These are phyloP conservation scores for Cairina moschata DNA, from an alignment of 2,113 vertebrate genomes.

Conservation along the genomic window DNA sequence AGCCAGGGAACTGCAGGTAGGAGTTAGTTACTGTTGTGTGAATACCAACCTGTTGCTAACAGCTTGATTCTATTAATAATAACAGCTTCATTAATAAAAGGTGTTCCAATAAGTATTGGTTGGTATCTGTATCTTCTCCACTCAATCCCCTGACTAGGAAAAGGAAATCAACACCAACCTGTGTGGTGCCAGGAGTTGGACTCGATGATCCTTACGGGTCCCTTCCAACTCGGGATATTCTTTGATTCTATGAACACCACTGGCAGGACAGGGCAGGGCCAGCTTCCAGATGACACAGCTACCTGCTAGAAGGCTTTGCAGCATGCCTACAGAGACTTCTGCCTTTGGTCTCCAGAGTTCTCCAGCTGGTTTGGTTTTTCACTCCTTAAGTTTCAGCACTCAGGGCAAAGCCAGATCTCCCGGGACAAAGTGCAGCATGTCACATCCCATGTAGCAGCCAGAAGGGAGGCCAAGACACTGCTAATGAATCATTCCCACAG, in stretches of 20 bases:
- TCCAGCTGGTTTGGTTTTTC: neutral
- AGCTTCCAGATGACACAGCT: neutral
- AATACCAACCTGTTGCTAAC: neutral
- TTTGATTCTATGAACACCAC: too few relatives aligned
- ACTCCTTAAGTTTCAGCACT: neutral
- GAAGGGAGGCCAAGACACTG: neutral
- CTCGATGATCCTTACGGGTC: too few relatives aligned
- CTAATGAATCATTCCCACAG: neutral
- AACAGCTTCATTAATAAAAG: neutral
- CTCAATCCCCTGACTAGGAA: neutral
- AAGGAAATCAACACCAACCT: neutral
- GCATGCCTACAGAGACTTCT: neutral
- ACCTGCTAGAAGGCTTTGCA: neutral
- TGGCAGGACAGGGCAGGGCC: neutral
- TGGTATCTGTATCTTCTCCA: neutral
- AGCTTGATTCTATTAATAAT: neutral
- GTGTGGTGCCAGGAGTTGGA: too few relatives aligned
- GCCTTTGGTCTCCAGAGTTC: neutral
- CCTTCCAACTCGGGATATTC: too few relatives aligned
- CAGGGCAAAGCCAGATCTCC: neutral
- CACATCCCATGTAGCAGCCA: neutral
- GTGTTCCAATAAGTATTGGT: neutral
- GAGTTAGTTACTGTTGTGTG: neutral
- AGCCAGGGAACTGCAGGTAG: neutral
- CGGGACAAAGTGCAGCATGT: fast-evolving